These are phyloP conservation scores for Phrynocephalus versicolor DNA, from an alignment of 2,113 vertebrate genomes.

Conservation along the genomic window DNA sequence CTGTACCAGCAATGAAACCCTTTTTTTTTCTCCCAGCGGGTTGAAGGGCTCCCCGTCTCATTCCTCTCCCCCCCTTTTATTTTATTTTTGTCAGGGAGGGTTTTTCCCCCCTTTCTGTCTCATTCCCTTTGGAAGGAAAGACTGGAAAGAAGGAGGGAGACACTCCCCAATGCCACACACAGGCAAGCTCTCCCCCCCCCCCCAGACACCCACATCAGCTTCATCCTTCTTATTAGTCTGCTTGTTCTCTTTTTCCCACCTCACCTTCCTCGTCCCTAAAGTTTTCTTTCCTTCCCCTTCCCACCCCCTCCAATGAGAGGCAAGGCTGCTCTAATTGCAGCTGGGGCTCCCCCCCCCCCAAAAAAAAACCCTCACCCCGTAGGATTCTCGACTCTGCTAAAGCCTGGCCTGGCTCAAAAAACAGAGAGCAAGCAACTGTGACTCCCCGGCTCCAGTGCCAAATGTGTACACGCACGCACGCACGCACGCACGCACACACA, in stretches of 20 bases:
- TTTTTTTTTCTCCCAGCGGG: constrained; percentile 33
- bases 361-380: too few species aligned
- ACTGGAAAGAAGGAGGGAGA: constrained; percentile 9
- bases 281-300: neutral
- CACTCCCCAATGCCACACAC: constrained; percentile 41
- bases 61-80: neutral
- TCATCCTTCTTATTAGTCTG: constrained; percentile 19
- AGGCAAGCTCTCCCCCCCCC: neutral
- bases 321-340: neutral
- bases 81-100: too few species aligned
- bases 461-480: too few species aligned
- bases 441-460: too few species aligned
- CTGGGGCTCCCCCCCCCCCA: neutral
- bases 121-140: constrained; percentile 19
- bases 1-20: constrained; percentile 22
- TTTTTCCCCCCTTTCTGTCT: constrained; percentile 10
- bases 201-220: neutral
- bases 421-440: too few species aligned
- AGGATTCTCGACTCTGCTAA: neutral
- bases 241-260: constrained; percentile 9
- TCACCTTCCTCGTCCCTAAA: constrained; percentile 17
- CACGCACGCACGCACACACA: too few species aligned
- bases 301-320: neutral
- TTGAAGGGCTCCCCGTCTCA: constrained; percentile 11
- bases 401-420: neutral